Evolutionary conservation across 2,888 invertebrate genomes (phyloP).

Genomic region (Sylvicola cinctus): DNA sequence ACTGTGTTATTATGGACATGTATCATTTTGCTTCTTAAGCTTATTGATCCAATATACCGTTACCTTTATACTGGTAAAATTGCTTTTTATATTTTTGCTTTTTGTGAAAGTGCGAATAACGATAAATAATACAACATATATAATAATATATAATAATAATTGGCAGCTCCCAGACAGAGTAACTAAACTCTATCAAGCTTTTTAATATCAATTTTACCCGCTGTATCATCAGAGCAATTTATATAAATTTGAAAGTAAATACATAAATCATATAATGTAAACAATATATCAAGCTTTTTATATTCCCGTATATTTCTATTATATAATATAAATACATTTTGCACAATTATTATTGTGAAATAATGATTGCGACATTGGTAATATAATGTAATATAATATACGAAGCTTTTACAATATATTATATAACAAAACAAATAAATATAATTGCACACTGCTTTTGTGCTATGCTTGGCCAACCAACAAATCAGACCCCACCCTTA

Average conservation of each 20-base stretch:
- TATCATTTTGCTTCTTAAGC: constrained; percentile 3
- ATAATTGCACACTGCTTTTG: constrained; percentile 9
- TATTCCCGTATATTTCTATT: too few species aligned
- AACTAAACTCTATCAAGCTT: too few species aligned
- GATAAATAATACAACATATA: too few species aligned
- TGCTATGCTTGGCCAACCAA: constrained; percentile 12
- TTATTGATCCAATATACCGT: background rate
- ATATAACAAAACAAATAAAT: background rate
- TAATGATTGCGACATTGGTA: background rate
- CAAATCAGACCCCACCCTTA: background rate
- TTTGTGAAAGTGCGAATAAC: background rate
- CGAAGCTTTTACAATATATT: background rate
- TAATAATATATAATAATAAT: too few species aligned
- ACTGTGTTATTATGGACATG: background rate
- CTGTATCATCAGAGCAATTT: too few species aligned
- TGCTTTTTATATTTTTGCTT: constrained; percentile 1
- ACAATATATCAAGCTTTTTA: too few species aligned
- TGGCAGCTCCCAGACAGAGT: too few species aligned
- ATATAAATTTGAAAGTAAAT: too few species aligned
- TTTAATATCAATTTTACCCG: too few species aligned
- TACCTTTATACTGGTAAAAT: background rate
- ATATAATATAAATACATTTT: too few species aligned
- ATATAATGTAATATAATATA: background rate
- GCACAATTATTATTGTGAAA: too few species aligned
- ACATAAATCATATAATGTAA: too few species aligned